These are phyloP conservation scores for Cantharis flavilabris DNA, from an alignment of 2,888 invertebrate genomes.

Conservation along the genomic window DNA sequence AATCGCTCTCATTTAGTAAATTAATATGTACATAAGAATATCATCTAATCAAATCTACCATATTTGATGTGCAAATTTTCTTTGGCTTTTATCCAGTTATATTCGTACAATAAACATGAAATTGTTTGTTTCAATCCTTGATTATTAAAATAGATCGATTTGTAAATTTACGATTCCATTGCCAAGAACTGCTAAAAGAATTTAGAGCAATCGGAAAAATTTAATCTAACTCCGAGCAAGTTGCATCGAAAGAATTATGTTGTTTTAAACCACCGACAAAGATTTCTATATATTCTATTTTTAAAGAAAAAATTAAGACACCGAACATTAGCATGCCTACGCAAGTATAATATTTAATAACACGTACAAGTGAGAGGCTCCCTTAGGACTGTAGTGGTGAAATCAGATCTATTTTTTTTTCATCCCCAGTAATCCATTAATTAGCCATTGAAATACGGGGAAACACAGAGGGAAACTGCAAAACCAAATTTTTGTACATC, in stretches of 20 bases:
- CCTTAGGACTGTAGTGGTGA: too few relatives aligned
- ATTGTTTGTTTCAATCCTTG: slow-evolving; percentile 7
- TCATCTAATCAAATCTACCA: background rate
- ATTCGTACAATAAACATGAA: slow-evolving; percentile 14
- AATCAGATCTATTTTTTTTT: too few relatives aligned
- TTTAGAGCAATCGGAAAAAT: background rate
- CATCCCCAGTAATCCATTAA: too few relatives aligned
- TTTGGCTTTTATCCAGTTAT: slow-evolving; percentile 7
- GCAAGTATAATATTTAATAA: background rate
- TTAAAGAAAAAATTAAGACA: background rate
- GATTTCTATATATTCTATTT: background rate
- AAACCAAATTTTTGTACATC: too few relatives aligned
- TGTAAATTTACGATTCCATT: background rate
- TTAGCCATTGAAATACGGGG: too few relatives aligned
- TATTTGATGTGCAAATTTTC: slow-evolving; percentile 6
- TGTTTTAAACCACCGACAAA: background rate
- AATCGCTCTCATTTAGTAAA: background rate
- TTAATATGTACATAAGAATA: too few relatives aligned
- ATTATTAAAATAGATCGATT: slow-evolving; percentile 5
- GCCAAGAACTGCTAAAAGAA: background rate
- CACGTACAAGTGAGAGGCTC: too few relatives aligned
- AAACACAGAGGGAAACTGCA: too few relatives aligned
- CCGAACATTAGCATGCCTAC: background rate
- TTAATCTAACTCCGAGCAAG: background rate
- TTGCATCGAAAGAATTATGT: background rate